Evolutionary conservation across 1,140 invertebrate species (phyloP).

Genomic region (Sitobion miscanthi): DNA sequence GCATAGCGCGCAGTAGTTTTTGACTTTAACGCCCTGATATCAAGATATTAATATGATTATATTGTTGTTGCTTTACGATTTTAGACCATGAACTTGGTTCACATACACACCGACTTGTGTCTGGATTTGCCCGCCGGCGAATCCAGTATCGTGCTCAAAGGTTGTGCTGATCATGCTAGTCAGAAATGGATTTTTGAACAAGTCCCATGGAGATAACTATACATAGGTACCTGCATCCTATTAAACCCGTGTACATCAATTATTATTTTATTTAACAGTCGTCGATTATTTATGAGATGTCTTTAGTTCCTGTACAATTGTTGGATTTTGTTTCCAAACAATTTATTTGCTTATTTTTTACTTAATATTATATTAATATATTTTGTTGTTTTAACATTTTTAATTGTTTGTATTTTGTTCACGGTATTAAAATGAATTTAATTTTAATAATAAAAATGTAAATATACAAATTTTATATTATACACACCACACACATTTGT

Average conservation of each 20-base stretch:
- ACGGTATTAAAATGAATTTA: not conserved
- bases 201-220: slow-evolving; percentile 59
- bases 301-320: slow-evolving; percentile 25
- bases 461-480: no score
- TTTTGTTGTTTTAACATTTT: not conserved
- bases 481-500: no score
- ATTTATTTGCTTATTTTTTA: not conserved
- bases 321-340: not conserved
- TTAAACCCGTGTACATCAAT: not conserved
- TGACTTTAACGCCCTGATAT: not conserved
- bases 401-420: not conserved
- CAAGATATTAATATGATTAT: no score
- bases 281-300: not conserved
- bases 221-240: not conserved
- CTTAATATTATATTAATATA: not conserved
- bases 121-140: slow-evolving; percentile 62
- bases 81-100: slow-evolving; percentile 65
- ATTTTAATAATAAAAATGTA: not conserved
- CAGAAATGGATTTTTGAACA: slow-evolving; percentile 60
- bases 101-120: slow-evolving; percentile 67
- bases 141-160: slow-evolving; percentile 58
- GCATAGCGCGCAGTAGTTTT: not conserved
- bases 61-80: slow-evolving; percentile 3
- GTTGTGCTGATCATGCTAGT: slow-evolving; percentile 58
- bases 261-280: not conserved